These are phyloP conservation scores for Haemorhous mexicanus DNA, from an alignment of 2,113 vertebrate genomes.

Conservation along the genomic window DNA sequence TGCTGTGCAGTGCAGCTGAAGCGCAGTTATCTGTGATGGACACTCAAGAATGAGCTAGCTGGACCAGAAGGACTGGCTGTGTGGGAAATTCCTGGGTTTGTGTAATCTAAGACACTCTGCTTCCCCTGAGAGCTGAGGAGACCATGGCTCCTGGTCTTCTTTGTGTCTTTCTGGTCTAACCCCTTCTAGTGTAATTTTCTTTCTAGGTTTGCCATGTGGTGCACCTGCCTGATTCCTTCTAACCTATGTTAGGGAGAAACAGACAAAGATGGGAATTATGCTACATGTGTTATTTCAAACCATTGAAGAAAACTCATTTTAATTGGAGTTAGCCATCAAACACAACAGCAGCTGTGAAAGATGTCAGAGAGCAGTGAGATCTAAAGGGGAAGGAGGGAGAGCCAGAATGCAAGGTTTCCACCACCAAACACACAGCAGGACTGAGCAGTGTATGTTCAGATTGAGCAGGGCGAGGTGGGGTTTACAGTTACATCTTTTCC, in stretches of 20 bases:
- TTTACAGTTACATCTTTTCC: neutral
- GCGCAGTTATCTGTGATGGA: neutral
- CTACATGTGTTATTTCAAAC: neutral
- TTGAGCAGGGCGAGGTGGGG: neutral
- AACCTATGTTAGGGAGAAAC: neutral
- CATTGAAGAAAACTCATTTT: neutral
- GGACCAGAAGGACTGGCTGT: neutral
- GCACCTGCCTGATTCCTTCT: neutral
- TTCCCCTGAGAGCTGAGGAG: neutral
- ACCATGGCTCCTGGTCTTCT: neutral
- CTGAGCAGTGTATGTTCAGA: neutral
- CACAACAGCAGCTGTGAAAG: neutral
- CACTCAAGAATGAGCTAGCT: neutral
- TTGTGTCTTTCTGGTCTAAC: neutral
- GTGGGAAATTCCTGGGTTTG: neutral
- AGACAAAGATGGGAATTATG: neutral
- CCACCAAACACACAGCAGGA: neutral
- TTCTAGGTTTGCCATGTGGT: neutral
- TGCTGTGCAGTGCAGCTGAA: neutral
- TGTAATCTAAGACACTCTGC: neutral
- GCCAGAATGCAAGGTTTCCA: neutral
- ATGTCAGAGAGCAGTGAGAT: neutral
- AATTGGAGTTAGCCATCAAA: neutral
- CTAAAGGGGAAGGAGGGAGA: neutral
- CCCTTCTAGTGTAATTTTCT: neutral